phyloP scores from a whole-genome alignment of 2,113 vertebrate genomes.

The Ageneiosus marmoratus region DNA sequence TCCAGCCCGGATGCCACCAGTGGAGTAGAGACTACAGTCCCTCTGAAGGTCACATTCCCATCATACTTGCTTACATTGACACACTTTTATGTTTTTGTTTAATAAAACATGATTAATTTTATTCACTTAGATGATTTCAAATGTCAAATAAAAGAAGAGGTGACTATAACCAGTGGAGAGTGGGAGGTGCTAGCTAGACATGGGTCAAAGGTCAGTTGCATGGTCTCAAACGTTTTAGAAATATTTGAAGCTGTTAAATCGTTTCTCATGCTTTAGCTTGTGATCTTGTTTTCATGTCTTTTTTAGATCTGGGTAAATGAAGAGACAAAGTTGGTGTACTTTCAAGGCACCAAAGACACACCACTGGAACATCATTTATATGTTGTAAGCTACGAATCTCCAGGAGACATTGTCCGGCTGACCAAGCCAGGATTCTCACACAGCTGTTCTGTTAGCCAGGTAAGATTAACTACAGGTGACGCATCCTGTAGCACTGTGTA shows the following conservation, averaged over 20 bases:
- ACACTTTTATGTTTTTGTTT: background rate
- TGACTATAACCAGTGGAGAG: conserved; percentile 87
- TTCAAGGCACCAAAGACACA: conserved; percentile 94
- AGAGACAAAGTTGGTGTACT: conserved; percentile 87
- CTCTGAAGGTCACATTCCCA: conserved; percentile 68
- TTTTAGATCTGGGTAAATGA: conserved; percentile 94
- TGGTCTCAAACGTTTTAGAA: background rate
- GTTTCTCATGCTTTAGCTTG: background rate
- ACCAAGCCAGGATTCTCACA: conserved; percentile 93
- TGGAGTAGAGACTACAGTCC: conserved; percentile 80
- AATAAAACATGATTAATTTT: background rate
- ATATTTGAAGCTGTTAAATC: background rate
- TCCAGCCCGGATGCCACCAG: conserved; percentile 78
- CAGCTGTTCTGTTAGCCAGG: conserved; percentile 96
- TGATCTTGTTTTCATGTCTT: background rate
- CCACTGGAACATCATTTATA: conserved; percentile 95
- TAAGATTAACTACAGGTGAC: conserved; percentile 48
- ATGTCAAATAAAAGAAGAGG: conserved; percentile 87
- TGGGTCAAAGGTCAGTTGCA: conserved; percentile 84
- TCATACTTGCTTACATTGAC: background rate
- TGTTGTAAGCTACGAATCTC: conserved; percentile 85
- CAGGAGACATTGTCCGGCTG: conserved; percentile 85
- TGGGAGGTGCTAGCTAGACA: conserved; percentile 95
- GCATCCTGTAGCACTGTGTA: background rate
- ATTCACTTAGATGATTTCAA: conserved; percentile 84